These are phyloP conservation scores for Glaucomys volans DNA, from an alignment of 2,113 vertebrate species.

Conservation along the genomic window DNA sequence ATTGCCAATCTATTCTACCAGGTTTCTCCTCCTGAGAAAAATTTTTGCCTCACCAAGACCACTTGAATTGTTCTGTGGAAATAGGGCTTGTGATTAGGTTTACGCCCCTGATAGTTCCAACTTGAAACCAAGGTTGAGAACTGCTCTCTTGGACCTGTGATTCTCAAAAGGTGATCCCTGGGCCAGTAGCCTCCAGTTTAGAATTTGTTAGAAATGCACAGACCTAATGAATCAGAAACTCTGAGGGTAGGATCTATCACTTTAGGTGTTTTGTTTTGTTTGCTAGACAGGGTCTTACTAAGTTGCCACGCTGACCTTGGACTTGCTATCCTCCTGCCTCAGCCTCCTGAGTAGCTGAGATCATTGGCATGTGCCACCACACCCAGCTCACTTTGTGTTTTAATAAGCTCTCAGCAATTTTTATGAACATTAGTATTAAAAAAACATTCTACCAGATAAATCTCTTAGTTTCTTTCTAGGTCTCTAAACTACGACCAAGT, in stretches of 20 bases:
- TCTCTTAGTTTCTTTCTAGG: background rate
- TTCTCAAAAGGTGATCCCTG: background rate
- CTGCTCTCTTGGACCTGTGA: background rate
- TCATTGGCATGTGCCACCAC: background rate
- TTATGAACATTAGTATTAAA: background rate
- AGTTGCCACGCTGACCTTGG: background rate
- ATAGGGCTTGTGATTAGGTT: background rate
- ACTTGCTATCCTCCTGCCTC: background rate
- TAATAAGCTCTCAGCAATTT: background rate
- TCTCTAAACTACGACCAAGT: background rate
- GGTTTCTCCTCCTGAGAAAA: background rate
- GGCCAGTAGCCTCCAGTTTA: background rate
- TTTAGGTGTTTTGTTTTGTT: background rate
- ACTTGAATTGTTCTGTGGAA: background rate
- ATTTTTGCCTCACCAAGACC: background rate
- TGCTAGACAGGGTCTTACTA: background rate
- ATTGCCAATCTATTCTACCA: background rate
- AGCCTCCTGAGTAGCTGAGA: background rate
- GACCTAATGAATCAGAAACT: constrained; percentile 20
- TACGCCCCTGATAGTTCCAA: background rate
- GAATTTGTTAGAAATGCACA: background rate
- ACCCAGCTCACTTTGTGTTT: background rate
- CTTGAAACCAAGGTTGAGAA: constrained; percentile 39
- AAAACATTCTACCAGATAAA: background rate
- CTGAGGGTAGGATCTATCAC: background rate